phyloP scores from a whole-genome alignment of 2,888 invertebrate genomes.

The Gymnosoma rotundatum region DNA sequence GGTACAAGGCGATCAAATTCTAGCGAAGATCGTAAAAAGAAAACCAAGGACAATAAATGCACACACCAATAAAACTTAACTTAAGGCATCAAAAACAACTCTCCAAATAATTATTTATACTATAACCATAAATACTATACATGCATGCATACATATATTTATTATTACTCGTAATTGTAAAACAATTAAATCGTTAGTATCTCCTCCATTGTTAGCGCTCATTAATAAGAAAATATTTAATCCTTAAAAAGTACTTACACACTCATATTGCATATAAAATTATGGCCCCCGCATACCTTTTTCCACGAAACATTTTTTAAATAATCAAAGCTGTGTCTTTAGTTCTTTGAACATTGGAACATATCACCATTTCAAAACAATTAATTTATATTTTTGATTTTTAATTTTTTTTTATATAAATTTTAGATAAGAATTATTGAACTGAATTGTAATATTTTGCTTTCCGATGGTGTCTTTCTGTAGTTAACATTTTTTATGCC shows the following conservation, averaged over 20 bases:
- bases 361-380: neutral
- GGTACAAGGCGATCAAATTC: constrained; percentile 87
- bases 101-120: neutral
- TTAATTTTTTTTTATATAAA: neutral
- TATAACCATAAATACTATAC: neutral
- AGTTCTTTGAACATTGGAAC: neutral
- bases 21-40: constrained; percentile 85
- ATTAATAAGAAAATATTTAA: constrained; percentile 21
- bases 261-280: neutral
- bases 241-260: constrained; percentile 17
- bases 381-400: neutral
- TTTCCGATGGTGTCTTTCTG: constrained; percentile 9
- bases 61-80: constrained; percentile 84
- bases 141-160: constrained; percentile 11
- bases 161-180: constrained; percentile 13
- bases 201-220: constrained; percentile 2
- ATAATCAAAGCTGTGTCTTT: neutral
- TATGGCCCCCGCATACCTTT: neutral
- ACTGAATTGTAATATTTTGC: constrained; percentile 39
- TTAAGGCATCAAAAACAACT: constrained; percentile 10
- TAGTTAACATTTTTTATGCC: constrained; percentile 19
- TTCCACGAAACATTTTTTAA: neutral
- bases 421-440: neutral
- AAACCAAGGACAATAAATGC: constrained; percentile 84
- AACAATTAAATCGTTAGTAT: constrained; percentile 36